Conservation (phyloP, 2,113 vertebrate species). For the Calypte anna region DNA sequence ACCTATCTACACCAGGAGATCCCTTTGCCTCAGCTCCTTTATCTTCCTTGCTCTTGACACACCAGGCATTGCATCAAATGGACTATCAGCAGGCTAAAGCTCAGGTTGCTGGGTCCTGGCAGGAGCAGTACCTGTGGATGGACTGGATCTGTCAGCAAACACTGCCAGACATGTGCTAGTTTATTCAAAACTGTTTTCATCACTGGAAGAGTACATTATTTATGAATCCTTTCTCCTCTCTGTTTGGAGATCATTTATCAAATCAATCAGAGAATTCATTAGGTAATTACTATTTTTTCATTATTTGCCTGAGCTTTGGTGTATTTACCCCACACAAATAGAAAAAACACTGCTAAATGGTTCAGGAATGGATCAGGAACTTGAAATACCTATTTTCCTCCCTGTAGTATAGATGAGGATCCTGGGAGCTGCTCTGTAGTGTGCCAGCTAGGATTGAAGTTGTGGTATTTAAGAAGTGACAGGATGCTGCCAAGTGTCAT, state of each 20-base stretch:
- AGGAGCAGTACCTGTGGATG: accelerated
- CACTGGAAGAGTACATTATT: not conserved
- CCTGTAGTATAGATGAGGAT: not conserved
- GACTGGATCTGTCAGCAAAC: not conserved
- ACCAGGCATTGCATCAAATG: not conserved
- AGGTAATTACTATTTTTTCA: conserved; percentile 39
- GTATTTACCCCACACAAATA: conserved; percentile 22
- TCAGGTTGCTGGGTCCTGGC: not conserved
- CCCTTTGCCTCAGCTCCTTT: not conserved
- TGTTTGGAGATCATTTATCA: conserved; percentile 55
- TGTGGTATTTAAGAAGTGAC: not conserved
- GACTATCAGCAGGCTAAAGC: not conserved
- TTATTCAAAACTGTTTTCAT: conserved; percentile 37
- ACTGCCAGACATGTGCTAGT: accelerated
- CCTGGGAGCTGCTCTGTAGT: not conserved
- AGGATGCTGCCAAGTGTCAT: not conserved
- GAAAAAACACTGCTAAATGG: not conserved
- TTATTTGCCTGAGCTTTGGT: conserved; percentile 23
- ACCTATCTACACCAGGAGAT: not conserved
- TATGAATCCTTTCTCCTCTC: conserved; percentile 38
- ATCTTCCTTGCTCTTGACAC: not conserved
- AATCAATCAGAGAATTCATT: conserved; percentile 55
- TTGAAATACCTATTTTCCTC: not conserved
- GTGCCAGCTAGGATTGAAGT: not conserved
- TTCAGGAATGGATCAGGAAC: too few species aligned